Evolutionary conservation across 2,888 invertebrate species (phyloP), one percentile per base, ranked within the genome.

Genomic region (Drosophila siamana): DNA sequence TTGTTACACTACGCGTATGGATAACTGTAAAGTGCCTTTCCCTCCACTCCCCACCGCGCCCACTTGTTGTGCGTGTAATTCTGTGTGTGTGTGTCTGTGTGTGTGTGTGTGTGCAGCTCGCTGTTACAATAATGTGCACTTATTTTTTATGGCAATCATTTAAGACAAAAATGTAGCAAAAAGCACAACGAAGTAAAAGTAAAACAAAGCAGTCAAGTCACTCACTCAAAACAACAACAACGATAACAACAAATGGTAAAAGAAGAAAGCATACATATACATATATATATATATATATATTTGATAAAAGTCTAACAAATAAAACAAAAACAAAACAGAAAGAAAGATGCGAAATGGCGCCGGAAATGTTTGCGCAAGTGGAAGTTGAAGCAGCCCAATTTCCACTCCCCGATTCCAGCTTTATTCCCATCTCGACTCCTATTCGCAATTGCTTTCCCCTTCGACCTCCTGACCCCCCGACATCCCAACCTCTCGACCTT

Each of bases 81-180:
- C n/a, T 41, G 56, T 52, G 50, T 33, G 44, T 28, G 52, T 62
- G 40, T 59, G 65, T 19, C 16, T 47, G 51, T 36, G 50, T 36
- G 38, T 41, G 56, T 52, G 50, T 33, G 44, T 28, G 54, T 62
- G 41, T 54, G 60, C 19, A 19, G 43, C 50, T 44, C 65, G 55
- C 71, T 83, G 75, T 88, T 70, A 88, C 88, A 86, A 86, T 84
- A 84, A 84, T 84, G 88, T 80, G 84, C 88, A 84, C 84, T 84
- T 84, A 84, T 84, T 84, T 88, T 84, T 88, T 84, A 84, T 86
- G 70, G 86, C 86, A 88, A 88, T 88, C 88, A 84, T 84, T 84
- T 88, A 86, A 84, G 85, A 80, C 80, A 75, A 80, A 84, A 86
- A 86, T 87, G 81, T 82, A 67, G 87, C 87, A 55, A 67, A 66